Conservation (phyloP, 1,140 invertebrate genomes). For the Drosophila navojoa region DNA sequence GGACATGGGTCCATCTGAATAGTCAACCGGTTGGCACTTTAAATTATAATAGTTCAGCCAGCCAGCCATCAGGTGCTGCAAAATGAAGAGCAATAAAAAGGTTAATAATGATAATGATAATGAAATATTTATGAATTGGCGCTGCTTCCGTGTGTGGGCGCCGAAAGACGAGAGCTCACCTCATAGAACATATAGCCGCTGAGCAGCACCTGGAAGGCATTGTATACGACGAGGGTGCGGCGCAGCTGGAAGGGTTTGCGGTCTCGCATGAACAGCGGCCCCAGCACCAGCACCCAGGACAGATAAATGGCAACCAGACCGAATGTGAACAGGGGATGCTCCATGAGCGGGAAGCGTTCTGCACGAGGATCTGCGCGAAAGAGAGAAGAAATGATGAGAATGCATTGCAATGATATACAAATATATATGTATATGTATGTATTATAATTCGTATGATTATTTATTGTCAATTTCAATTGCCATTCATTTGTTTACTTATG, state of each 20-base stretch:
- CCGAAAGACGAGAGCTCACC: constrained; percentile 86
- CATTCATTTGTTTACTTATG: too few species aligned
- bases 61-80: constrained; percentile 92
- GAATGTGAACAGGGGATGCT: constrained; percentile 93
- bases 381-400: not conserved
- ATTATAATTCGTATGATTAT: too few species aligned
- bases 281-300: constrained; percentile 91
- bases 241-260: constrained; percentile 93
- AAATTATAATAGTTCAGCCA: constrained; percentile 95
- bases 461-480: too few species aligned
- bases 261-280: constrained; percentile 94
- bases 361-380: constrained; percentile 91
- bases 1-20: constrained; percentile 91
- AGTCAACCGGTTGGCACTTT: constrained; percentile 96
- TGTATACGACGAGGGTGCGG: constrained; percentile 93
- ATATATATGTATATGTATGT: too few species aligned
- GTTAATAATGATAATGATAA: not conserved
- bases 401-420: not conserved
- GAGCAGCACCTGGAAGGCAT: constrained; percentile 93
- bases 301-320: constrained; percentile 92
- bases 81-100: constrained; percentile 14
- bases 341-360: constrained; percentile 95
- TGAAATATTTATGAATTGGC: constrained; percentile 1
- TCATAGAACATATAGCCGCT: constrained; percentile 95
- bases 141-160: not conserved